Conservation (phyloP, 2,797 vertebrate species). For the Eremophila alpestris region DNA sequence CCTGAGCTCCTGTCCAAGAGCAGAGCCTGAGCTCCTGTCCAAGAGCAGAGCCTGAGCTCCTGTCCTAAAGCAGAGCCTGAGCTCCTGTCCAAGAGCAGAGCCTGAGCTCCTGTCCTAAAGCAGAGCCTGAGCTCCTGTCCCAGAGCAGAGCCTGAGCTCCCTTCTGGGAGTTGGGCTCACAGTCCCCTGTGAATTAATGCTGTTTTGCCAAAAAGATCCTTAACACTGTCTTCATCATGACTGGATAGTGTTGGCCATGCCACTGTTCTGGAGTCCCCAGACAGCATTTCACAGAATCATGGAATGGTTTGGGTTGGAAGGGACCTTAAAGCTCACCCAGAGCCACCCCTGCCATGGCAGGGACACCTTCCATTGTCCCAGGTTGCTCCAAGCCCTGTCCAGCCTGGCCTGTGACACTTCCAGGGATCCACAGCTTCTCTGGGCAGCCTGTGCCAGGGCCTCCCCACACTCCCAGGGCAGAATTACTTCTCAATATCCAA, state of each 20-base stretch:
- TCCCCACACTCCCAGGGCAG: accelerated
- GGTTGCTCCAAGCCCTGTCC: not conserved
- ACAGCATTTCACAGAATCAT: not conserved
- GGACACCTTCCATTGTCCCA: not conserved
- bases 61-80: accelerated
- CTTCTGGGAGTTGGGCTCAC: not conserved
- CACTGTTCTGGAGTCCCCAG: not conserved
- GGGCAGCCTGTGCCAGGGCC: not conserved
- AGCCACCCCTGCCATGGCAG: not conserved
- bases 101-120: not conserved
- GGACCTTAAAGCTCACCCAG: accelerated
- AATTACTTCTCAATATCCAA: not conserved
- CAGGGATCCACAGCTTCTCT: not conserved
- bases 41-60: not conserved
- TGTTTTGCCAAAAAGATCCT: not conserved
- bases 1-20: not conserved
- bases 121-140: not conserved
- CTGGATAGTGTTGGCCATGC: not conserved
- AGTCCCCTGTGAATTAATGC: not conserved
- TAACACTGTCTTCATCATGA: not conserved
- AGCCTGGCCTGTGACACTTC: not conserved
- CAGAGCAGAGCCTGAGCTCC: not conserved
- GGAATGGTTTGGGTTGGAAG: not conserved
- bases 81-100: not conserved
- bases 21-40: not conserved